Evolutionary conservation across 2,113 vertebrate genomes (phyloP).

Genomic region (Callionymus lyra): DNA sequence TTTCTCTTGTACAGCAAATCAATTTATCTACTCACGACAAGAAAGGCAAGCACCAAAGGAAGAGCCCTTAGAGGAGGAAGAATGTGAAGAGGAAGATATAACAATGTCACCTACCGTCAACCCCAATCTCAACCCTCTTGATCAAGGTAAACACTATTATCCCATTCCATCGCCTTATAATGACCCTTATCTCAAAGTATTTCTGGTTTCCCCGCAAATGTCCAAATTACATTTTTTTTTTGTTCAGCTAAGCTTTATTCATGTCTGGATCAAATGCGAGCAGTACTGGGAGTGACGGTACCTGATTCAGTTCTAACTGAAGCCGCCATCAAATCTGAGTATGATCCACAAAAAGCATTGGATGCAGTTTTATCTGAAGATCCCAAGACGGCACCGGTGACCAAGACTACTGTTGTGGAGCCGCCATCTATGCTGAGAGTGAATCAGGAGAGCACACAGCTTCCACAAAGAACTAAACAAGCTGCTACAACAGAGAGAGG

Average conservation of each 20-base stretch:
- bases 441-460: slow-evolving; percentile 26
- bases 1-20: slow-evolving; percentile 75
- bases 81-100: slow-evolving; percentile 60
- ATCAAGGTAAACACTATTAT: slow-evolving; percentile 74
- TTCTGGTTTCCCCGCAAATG: too few relatives aligned
- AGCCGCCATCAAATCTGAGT: slow-evolving; percentile 77
- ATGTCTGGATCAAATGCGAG: slow-evolving; percentile 91
- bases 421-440: slow-evolving; percentile 4
- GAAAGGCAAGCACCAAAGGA: slow-evolving; percentile 69
- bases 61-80: slow-evolving; percentile 80
- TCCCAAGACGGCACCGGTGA: slow-evolving; percentile 49
- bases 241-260: slow-evolving; percentile 78
- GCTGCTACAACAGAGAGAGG: slow-evolving; percentile 72
- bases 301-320: slow-evolving; percentile 77
- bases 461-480: slow-evolving; percentile 43
- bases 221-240: too few relatives aligned
- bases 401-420: slow-evolving; percentile 24
- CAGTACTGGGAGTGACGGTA: slow-evolving; percentile 80
- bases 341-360: slow-evolving; percentile 82
- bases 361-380: slow-evolving; percentile 78
- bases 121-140: slow-evolving; percentile 70
- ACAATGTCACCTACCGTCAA: slow-evolving; percentile 53
- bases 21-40: slow-evolving; percentile 92
- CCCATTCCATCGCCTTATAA: too few relatives aligned
- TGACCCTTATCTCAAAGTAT: too few relatives aligned